Conservation (phyloP, 2,797 vertebrate genomes). For the Esox lucius region DNA sequence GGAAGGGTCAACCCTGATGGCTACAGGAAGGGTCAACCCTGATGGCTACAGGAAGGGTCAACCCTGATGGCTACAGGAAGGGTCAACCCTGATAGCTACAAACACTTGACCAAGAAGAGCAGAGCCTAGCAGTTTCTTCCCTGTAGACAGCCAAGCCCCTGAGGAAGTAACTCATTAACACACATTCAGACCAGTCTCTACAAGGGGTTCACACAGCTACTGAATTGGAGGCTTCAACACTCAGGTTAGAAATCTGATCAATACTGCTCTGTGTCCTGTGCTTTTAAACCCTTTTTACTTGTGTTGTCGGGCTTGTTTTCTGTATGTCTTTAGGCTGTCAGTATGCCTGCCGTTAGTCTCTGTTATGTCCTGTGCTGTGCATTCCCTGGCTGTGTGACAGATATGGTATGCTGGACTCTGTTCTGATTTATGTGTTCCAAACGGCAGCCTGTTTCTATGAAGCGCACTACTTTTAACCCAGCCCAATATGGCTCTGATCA, state of each 20-base stretch:
- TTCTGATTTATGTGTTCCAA: neutral
- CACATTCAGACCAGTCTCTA: neutral
- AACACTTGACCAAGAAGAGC: slow-evolving; percentile 20
- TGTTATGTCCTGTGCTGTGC: neutral
- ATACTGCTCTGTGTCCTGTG: too few species aligned
- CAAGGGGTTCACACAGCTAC: neutral
- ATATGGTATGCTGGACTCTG: neutral
- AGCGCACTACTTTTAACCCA: neutral
- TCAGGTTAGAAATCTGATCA: neutral
- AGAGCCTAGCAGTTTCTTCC: slow-evolving; percentile 3
- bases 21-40: too few species aligned
- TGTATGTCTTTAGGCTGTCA: too few species aligned
- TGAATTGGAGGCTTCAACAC: neutral
- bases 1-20: too few species aligned
- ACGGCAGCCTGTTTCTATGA: neutral
- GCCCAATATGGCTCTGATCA: neutral
- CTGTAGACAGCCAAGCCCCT: neutral
- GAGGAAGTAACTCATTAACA: neutral
- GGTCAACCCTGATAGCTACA: slow-evolving; percentile 14
- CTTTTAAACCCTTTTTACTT: too few species aligned
- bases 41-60: too few species aligned
- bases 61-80: too few species aligned
- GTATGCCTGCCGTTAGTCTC: too few species aligned
- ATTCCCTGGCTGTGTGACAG: neutral
- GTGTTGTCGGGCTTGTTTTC: too few species aligned